Conservation (phyloP, 2,113 vertebrate genomes). For the Petromus typicus region DNA sequence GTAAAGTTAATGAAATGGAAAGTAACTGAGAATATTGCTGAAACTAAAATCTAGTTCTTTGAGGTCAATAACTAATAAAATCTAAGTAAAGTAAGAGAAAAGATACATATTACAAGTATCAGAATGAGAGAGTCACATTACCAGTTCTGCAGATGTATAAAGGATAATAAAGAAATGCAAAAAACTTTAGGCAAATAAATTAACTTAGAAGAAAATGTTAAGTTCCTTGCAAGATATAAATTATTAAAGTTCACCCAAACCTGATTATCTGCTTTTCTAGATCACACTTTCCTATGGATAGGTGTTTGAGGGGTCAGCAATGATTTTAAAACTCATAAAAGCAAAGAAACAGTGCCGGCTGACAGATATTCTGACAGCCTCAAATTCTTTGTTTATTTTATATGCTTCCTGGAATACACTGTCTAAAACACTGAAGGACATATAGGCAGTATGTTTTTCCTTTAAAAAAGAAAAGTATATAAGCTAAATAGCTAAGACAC, state of each 20-base stretch:
- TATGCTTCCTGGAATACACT: background rate
- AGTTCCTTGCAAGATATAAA: constrained; percentile 29
- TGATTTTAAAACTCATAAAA: background rate
- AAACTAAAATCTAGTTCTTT: constrained; percentile 10
- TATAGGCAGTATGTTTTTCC: background rate
- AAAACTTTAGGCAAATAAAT: constrained; percentile 20
- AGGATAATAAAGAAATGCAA: background rate
- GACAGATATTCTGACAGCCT: background rate
- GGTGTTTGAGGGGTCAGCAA: background rate
- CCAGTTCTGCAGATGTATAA: constrained; percentile 13
- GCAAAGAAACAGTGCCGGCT: background rate
- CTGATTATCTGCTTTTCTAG: background rate
- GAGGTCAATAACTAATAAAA: constrained; percentile 33
- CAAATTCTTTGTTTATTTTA: background rate
- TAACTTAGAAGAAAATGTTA: constrained; percentile 25
- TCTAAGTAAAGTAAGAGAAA: background rate
- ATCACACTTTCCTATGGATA: background rate
- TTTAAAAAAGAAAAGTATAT: background rate
- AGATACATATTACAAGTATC: background rate
- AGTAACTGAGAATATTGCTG: constrained; percentile 15
- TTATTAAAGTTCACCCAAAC: background rate
- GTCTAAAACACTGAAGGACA: background rate
- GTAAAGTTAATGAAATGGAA: constrained; percentile 33
- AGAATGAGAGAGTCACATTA: background rate
- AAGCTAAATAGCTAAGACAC: background rate